Evolutionary conservation across 2,888 invertebrate species (phyloP), one percentile per base, ranked within the genome.

Genomic region (Ectobius pallidus): DNA sequence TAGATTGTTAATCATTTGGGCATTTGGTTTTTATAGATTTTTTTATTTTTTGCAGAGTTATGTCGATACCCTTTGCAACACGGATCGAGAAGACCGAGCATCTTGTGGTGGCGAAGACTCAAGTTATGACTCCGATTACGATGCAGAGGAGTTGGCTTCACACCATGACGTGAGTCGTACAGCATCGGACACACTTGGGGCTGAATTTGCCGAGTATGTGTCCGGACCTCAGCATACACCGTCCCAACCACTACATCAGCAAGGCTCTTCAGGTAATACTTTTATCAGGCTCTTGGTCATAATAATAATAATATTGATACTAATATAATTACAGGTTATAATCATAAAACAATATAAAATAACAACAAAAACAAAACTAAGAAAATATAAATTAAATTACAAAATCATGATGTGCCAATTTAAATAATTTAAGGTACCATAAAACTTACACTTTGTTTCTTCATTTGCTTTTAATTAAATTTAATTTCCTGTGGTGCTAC

Each of bases 101-200:
- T 75, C 70, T 30, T 74, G 62, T 42, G 71, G 68, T 34, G 77
- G 73, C 20, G 94, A 93, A 80, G 94, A 94, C 83, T 94, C 93
- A 71, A 93, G 93, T 81, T 94, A 95, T 84, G 94, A 94, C 84
- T 94, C 93, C 22, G 93, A 94, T 82, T 91, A 89, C 80, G 91
- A 91, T 75, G 82, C 82, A 46, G 77, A 80, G 52, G 77, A 79
- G 69, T 77, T 80, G 44, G 76, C 79, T 69, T 83, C 85, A 39
- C 94, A 94, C 83, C 88, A 91, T 77, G 91, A 93, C 80, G 92
- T 94, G 32, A 92, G 92, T 52, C 87, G 94, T 76, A 94, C 94
- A 2, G 89, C 91, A 30, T 94, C 94, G 68, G 94, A 94, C 82
- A 95, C 95, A 1, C 86, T 95, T 79, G 92, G 91, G 14, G 93